Evolutionary conservation across 2,797 vertebrate genomes (phyloP).

Genomic region (Mormyrus hasselquistii): DNA sequence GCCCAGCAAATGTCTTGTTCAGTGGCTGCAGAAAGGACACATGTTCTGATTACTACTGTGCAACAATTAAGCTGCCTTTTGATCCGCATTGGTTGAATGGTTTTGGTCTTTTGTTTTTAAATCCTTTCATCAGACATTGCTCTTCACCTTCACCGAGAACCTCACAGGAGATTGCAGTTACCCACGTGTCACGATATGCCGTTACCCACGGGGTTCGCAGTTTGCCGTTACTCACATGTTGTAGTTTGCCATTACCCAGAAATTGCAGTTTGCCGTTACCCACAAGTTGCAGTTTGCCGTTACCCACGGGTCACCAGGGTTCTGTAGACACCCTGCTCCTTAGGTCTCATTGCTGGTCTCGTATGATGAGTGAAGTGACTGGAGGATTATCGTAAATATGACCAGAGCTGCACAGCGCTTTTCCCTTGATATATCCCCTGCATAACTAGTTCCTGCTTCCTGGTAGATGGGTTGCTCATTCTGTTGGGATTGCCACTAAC

Average conservation of each 20-base stretch:
- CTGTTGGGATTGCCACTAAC: neutral
- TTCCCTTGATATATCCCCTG: neutral
- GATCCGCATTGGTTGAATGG: neutral
- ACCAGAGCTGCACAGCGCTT: neutral
- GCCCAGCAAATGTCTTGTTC: neutral
- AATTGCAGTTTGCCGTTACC: too few species aligned
- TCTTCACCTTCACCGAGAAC: neutral
- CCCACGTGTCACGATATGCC: neutral
- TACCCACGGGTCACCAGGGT: neutral
- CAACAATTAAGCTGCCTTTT: neutral
- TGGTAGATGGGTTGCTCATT: neutral
- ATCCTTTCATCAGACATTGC: neutral
- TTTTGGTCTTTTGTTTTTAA: neutral
- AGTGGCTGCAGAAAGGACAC: neutral
- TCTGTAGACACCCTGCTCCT: neutral
- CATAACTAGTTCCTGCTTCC: neutral
- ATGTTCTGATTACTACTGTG: neutral
- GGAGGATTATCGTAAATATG: neutral
- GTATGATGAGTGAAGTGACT: neutral
- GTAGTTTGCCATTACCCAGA: too few species aligned
- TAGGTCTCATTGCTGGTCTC: neutral
- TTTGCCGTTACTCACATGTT: too few species aligned
- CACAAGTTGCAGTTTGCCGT: neutral
- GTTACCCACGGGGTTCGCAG: neutral
- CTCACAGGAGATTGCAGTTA: neutral